These are phyloP conservation scores for Cataglyphis cursor DNA, from an alignment of 2,888 invertebrate species.

Conservation along the genomic window DNA sequence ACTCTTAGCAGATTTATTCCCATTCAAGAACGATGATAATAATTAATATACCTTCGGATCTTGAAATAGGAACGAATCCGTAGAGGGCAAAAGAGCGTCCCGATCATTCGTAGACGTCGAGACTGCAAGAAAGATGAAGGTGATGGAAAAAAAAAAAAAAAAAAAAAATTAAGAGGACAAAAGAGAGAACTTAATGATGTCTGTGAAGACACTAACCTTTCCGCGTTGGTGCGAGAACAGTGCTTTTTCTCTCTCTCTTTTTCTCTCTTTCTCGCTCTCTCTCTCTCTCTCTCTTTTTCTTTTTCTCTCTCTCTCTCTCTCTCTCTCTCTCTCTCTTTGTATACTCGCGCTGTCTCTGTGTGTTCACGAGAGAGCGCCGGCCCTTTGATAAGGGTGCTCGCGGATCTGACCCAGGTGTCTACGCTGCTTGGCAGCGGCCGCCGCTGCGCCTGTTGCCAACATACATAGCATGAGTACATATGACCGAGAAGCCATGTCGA, in stretches of 20 bases:
- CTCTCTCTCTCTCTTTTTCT: slow-evolving; percentile 42
- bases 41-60: not conserved
- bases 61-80: not conserved
- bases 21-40: not conserved
- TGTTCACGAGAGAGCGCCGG: slow-evolving; percentile 92
- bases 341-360: slow-evolving; percentile 76
- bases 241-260: slow-evolving; percentile 61
- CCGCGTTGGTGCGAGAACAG: slow-evolving; percentile 83
- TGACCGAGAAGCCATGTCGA: slow-evolving; percentile 61
- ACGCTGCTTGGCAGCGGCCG: slow-evolving; percentile 93
- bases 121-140: slow-evolving; percentile 25
- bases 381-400: slow-evolving; percentile 99
- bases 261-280: slow-evolving; percentile 55
- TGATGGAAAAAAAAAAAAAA: slow-evolving; percentile 2
- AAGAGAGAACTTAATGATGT: slow-evolving; percentile 71
- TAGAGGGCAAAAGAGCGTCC: not conserved
- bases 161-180: slow-evolving; percentile 36
- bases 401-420: slow-evolving; percentile 95
- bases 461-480: slow-evolving; percentile 73
- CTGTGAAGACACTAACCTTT: slow-evolving; percentile 86
- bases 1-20: not conserved
- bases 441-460: slow-evolving; percentile 94
- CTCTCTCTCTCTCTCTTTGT: slow-evolving; percentile 62
- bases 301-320: slow-evolving; percentile 15
- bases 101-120: slow-evolving; percentile 7